These are phyloP conservation scores for Drosophila macrospina DNA, from an alignment of 2,888 invertebrate species.

Conservation along the genomic window DNA sequence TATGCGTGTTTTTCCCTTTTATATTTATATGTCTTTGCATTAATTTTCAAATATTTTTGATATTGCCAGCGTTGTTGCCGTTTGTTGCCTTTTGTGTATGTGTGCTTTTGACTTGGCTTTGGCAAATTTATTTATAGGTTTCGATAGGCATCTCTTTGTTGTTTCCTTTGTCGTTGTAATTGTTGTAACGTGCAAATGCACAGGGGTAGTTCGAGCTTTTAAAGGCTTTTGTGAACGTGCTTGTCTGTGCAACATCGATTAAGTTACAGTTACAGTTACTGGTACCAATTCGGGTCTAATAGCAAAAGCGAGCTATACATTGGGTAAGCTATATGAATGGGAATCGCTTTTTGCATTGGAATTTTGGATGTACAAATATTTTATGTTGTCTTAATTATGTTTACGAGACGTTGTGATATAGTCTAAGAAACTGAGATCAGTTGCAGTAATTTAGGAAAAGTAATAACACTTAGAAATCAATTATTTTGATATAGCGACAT, in stretches of 20 bases:
- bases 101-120: conserved; percentile 51
- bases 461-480: too few relatives aligned
- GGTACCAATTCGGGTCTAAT: conserved; percentile 22
- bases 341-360: neutral
- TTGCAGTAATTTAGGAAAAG: too few relatives aligned
- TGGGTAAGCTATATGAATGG: neutral
- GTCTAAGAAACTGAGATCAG: neutral
- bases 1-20: conserved; percentile 51
- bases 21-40: conserved; percentile 49
- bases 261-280: conserved; percentile 5
- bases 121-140: conserved; percentile 67
- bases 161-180: conserved; percentile 43
- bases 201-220: conserved; percentile 26
- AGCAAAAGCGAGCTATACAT: neutral
- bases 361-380: neutral
- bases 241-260: conserved; percentile 14
- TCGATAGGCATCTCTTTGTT: conserved; percentile 63
- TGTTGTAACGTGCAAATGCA: conserved; percentile 41
- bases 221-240: conserved; percentile 8
- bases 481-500: too few relatives aligned
- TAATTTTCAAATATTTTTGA: conserved; percentile 63
- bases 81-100: conserved; percentile 38
- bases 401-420: neutral
- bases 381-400: neutral
- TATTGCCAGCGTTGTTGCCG: conserved; percentile 16